phyloP scores from a whole-genome alignment of 1,140 invertebrate species.

The Calephelis nemesis region DNA sequence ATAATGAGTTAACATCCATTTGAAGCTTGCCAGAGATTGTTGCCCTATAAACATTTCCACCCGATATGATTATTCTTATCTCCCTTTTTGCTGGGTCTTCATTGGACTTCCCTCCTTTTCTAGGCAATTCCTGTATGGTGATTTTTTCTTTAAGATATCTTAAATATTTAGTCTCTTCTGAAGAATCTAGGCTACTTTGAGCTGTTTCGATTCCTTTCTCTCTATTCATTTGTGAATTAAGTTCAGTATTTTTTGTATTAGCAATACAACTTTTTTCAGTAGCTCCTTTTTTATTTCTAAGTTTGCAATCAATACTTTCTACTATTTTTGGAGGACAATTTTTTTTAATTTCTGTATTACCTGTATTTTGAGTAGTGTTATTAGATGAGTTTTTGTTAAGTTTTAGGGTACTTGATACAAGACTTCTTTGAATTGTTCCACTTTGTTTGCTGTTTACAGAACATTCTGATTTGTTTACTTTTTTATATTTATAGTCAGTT shows the following conservation, averaged over 20 bases:
- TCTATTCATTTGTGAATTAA: no score
- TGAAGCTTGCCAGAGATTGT: constrained; percentile 51
- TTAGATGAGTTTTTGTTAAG: not conserved
- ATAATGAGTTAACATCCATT: constrained; percentile 47
- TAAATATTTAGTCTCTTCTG: not conserved
- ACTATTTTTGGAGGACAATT: not conserved
- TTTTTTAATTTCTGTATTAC: not conserved
- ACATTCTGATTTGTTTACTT: not conserved
- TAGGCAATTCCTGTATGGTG: constrained; percentile 35
- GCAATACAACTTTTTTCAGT: not conserved
- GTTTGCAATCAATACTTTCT: not conserved
- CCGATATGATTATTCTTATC: constrained; percentile 53
- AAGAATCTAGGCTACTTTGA: not conserved
- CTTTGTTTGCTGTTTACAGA: not conserved
- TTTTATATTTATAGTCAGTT: not conserved
- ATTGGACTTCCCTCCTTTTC: constrained; percentile 9
- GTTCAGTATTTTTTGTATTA: no score
- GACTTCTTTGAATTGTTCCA: not conserved
- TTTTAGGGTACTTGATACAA: not conserved
- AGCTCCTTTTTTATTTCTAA: not conserved
- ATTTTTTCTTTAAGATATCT: constrained; percentile 28
- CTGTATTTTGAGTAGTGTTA: not conserved
- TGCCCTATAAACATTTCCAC: constrained; percentile 55
- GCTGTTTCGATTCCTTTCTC: not conserved
- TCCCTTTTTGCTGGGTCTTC: constrained; percentile 41